Conservation (phyloP, 2,797 vertebrate species). For the Typhlichthys subterraneus region DNA sequence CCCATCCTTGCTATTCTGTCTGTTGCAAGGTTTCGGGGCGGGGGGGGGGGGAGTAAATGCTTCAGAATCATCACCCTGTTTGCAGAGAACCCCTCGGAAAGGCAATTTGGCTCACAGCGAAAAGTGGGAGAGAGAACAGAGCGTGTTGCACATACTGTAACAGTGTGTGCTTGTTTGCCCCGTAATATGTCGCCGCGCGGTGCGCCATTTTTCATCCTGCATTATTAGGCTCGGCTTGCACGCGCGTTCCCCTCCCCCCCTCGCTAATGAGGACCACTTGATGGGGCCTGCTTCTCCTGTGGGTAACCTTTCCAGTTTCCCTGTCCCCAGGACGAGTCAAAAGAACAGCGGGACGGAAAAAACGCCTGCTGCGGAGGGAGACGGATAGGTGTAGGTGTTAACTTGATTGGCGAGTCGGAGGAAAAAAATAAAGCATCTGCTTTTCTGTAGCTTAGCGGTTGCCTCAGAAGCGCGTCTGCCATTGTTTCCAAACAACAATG, state of each 20-base stretch:
- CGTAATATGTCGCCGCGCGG: constrained; percentile 18
- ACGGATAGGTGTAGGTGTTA: constrained; percentile 71
- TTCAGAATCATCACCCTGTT: constrained; percentile 64
- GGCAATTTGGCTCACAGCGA: constrained; percentile 47
- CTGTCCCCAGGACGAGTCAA: constrained; percentile 60
- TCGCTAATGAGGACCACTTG: constrained; percentile 53
- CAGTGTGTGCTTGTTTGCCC: constrained; percentile 25
- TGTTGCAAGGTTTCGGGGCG: constrained; percentile 47
- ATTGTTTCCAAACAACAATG: constrained; percentile 75
- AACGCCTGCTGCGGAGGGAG: constrained; percentile 57
- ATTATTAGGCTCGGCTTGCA: constrained; percentile 26
- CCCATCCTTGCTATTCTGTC: constrained; percentile 58
- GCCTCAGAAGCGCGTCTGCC: constrained; percentile 64
- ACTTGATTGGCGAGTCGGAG: constrained; percentile 68
- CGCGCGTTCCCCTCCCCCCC: constrained; percentile 50
- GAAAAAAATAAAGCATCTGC: constrained; percentile 69
- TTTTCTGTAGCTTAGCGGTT: constrained; percentile 67
- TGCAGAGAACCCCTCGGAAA: constrained; percentile 61
- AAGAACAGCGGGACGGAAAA: constrained; percentile 56
- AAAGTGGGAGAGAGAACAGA: constrained; percentile 22
- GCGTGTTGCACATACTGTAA: constrained; percentile 10
- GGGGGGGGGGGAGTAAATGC: constrained; percentile 6
- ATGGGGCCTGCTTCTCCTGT: constrained; percentile 48
- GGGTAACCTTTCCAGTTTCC: constrained; percentile 38
- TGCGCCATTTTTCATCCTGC: constrained; percentile 22